phyloP scores from a whole-genome alignment of 2,797 vertebrate species.

The Pristis pectinata region DNA sequence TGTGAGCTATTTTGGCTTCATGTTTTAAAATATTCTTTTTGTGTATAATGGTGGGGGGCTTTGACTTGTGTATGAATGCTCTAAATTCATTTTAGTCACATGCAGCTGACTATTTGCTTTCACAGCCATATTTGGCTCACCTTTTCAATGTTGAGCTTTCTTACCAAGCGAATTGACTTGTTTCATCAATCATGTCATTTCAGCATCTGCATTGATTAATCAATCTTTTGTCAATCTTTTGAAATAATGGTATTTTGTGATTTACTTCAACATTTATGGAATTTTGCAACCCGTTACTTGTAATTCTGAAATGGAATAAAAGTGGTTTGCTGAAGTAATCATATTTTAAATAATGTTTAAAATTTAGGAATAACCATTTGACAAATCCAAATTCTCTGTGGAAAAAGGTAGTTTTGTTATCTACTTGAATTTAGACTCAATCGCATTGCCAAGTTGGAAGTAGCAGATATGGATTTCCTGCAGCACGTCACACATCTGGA shows the following conservation, averaged over 20 bases:
- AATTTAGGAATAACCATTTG: not conserved
- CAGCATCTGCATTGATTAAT: no score
- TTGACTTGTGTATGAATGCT: not conserved
- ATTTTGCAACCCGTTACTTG: not conserved
- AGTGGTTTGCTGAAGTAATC: not conserved
- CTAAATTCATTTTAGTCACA: not conserved
- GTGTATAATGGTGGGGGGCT: no score
- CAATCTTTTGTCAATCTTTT: not conserved
- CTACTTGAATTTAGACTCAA: conserved; percentile 70
- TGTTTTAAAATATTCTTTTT: no score
- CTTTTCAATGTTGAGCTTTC: not conserved
- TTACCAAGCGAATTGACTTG: not conserved
- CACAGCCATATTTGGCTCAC: not conserved
- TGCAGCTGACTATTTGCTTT: not conserved
- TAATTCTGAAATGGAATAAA: not conserved
- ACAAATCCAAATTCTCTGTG: conserved; percentile 8
- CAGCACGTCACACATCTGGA: conserved; percentile 87
- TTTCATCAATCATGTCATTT: not conserved
- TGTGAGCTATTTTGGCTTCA: not conserved
- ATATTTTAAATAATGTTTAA: not conserved
- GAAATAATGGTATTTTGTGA: not conserved
- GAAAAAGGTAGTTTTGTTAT: not conserved
- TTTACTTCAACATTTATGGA: not conserved
- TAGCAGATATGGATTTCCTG: conserved; percentile 75
- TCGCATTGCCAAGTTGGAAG: conserved; percentile 70